phyloP scores from a whole-genome alignment of 2,797 vertebrate genomes.

The Spheniscus humboldti region DNA sequence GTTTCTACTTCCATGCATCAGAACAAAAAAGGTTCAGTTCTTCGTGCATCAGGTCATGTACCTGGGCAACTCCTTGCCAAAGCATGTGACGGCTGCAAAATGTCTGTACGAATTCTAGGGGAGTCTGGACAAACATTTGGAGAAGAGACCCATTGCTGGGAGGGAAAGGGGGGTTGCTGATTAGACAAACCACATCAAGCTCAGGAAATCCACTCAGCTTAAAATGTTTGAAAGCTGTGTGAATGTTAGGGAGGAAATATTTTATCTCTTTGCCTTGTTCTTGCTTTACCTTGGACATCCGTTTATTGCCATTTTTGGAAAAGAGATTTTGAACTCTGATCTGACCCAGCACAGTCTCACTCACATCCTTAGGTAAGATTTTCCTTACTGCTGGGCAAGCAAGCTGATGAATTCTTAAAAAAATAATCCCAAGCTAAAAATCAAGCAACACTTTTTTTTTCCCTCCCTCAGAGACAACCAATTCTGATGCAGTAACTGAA shows the following conservation, averaged over 20 bases:
- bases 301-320: conserved; percentile 46
- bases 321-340: conserved; percentile 29
- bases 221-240: conserved; percentile 41
- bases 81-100: not conserved
- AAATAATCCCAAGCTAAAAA: not conserved
- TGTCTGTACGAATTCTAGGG: conserved; percentile 12
- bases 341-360: not conserved
- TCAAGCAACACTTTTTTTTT: not conserved
- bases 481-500: not conserved
- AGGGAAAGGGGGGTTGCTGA: not conserved
- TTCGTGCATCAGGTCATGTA: not conserved
- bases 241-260: conserved; percentile 23
- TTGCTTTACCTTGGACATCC: conserved; percentile 14
- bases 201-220: conserved; percentile 30
- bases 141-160: not conserved
- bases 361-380: not conserved
- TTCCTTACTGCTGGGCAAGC: not conserved
- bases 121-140: conserved; percentile 14
- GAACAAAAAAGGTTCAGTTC: not conserved
- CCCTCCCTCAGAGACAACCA: not conserved
- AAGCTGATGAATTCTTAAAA: not conserved
- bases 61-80: conserved; percentile 15
- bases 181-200: conserved; percentile 35
- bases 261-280: conserved; percentile 30
- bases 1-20: not conserved